phyloP scores from a whole-genome alignment of 2,888 invertebrate genomes.

The Epicampocera succincta region DNA sequence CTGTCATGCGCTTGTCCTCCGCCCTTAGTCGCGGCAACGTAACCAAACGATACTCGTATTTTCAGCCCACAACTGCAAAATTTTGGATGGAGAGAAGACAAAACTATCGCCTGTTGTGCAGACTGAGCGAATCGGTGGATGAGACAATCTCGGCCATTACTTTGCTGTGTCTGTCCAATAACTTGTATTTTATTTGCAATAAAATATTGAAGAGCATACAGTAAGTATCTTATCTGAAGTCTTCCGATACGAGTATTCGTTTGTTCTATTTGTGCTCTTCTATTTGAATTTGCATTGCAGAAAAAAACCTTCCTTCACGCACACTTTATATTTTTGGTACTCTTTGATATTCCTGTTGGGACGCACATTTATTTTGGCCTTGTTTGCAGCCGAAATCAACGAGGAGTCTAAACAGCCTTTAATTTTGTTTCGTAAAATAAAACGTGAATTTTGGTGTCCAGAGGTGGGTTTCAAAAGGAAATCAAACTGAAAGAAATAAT shows the following conservation, averaged over 20 bases:
- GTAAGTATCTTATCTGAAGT: too few relatives aligned
- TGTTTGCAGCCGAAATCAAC: conserved; percentile 83
- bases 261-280: not conserved
- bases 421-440: conserved; percentile 80
- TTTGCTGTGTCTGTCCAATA: conserved; percentile 83
- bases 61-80: conserved; percentile 75
- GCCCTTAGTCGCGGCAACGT: too few relatives aligned
- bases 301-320: conserved; percentile 78
- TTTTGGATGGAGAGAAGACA: conserved; percentile 83
- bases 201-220: conserved; percentile 83
- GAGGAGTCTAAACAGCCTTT: conserved; percentile 83
- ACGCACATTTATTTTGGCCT: conserved; percentile 83
- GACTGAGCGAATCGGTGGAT: conserved; percentile 82
- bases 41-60: not conserved
- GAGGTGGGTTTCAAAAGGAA: conserved; percentile 78
- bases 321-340: conserved; percentile 83
- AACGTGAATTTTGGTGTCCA: conserved; percentile 81
- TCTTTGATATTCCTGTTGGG: conserved; percentile 83
- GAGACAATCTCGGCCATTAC: conserved; percentile 82
- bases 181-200: conserved; percentile 84
- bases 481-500: conserved; percentile 4
- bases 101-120: conserved; percentile 83
- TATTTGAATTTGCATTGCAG: conserved; percentile 69
- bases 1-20: not conserved
- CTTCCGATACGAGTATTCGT: too few relatives aligned